These are phyloP conservation scores for Brachionus rotundiformis DNA, from an alignment of 1,140 invertebrate genomes.

Conservation along the genomic window DNA sequence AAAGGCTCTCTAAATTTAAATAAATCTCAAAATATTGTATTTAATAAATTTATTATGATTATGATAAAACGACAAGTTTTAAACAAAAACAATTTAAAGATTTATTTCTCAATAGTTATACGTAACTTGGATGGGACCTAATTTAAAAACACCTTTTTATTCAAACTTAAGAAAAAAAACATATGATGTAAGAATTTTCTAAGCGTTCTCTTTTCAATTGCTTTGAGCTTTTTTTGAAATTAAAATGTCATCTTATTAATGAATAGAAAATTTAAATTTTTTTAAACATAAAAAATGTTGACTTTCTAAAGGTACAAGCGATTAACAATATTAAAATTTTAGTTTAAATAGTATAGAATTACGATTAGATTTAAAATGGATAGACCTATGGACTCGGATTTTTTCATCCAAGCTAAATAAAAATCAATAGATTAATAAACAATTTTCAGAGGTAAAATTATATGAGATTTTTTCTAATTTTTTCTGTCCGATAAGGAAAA, in stretches of 20 bases:
- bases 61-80: not conserved
- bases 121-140: conserved; percentile 5
- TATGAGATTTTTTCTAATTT: not conserved
- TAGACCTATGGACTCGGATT: too few species aligned
- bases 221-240: not conserved
- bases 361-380: not conserved
- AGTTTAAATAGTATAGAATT: not conserved
- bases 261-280: not conserved
- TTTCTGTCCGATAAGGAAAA: not conserved
- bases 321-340: not conserved
- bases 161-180: not conserved
- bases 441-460: too few species aligned
- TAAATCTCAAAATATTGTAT: not conserved
- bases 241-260: not conserved
- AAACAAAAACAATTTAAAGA: not conserved
- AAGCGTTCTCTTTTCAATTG: not conserved
- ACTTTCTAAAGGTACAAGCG: not conserved
- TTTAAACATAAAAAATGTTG: conserved; percentile 31
- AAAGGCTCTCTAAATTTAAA: conserved; percentile 17
- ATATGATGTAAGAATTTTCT: conserved; percentile 9
- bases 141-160: not conserved
- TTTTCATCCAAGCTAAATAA: too few species aligned
- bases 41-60: conserved; percentile 39
- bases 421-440: too few species aligned
- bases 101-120: not conserved